These are phyloP conservation scores for Polypedilum pembai DNA, from an alignment of 1,140 invertebrate species.

Conservation along the genomic window DNA sequence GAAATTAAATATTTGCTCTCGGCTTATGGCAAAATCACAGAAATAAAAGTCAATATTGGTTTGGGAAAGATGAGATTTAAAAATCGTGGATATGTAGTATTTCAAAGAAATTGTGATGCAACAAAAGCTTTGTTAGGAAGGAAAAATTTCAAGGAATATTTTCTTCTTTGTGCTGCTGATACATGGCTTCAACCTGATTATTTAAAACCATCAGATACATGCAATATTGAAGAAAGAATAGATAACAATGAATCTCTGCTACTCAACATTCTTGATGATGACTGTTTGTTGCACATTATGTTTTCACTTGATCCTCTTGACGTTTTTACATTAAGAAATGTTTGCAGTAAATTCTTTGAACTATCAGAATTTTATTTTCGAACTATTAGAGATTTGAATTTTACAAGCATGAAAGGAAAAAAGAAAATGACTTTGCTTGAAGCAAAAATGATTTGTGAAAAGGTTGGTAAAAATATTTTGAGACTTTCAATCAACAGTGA, in stretches of 20 bases:
- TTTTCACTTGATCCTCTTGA: not conserved
- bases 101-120: not conserved
- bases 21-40: not conserved
- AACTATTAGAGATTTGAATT: not conserved
- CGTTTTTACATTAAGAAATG: not conserved
- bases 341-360: constrained; percentile 6
- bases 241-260: not conserved
- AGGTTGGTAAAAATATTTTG: not conserved
- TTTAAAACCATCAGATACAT: not conserved
- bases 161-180: not conserved
- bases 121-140: not conserved
- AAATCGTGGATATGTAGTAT: not conserved
- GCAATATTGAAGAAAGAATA: not conserved
- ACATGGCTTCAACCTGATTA: constrained; percentile 9
- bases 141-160: not conserved
- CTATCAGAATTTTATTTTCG: not conserved
- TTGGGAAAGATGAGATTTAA: not conserved
- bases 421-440: not conserved
- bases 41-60: not conserved
- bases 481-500: not conserved
- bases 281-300: not conserved
- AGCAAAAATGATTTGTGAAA: not conserved
- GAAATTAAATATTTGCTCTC: not conserved
- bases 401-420: not conserved
- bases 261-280: not conserved